Conservation (phyloP, 64 coral and sea anemone species). For the Stylophora pistillata region DNA sequence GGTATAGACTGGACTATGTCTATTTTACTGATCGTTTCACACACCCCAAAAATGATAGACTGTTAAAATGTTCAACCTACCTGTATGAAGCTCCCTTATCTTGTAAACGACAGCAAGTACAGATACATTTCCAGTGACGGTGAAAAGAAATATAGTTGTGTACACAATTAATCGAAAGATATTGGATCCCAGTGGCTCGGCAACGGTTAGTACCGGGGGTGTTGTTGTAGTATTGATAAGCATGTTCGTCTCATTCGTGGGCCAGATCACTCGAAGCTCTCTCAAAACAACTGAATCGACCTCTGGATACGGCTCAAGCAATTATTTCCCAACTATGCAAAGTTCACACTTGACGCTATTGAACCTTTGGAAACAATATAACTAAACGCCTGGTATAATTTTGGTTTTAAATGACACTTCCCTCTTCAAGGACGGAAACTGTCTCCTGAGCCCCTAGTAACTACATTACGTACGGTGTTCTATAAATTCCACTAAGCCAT, state of each 20-base stretch:
- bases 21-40: too few species aligned
- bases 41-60: background rate
- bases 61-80: background rate
- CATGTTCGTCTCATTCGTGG: background rate
- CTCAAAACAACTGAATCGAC: background rate
- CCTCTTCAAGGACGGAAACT: constrained; percentile 7
- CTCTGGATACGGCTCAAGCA: background rate
- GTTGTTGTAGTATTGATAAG: background rate
- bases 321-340: background rate
- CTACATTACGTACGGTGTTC: background rate
- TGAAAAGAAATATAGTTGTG: constrained; percentile 45
- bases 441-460: background rate
- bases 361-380: constrained; percentile 7
- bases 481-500: background rate
- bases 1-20: background rate
- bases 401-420: constrained; percentile 39
- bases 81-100: constrained; percentile 60
- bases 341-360: background rate
- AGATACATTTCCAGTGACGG: constrained; percentile 37
- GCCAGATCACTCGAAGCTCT: background rate
- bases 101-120: constrained; percentile 53
- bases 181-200: constrained; percentile 48
- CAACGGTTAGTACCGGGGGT: background rate
- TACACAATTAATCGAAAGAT: constrained; percentile 61
- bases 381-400: background rate